Evolutionary conservation across 2,113 vertebrate species (phyloP), one percentile per base, ranked within the genome.

Genomic region (Myodes glareolus): DNA sequence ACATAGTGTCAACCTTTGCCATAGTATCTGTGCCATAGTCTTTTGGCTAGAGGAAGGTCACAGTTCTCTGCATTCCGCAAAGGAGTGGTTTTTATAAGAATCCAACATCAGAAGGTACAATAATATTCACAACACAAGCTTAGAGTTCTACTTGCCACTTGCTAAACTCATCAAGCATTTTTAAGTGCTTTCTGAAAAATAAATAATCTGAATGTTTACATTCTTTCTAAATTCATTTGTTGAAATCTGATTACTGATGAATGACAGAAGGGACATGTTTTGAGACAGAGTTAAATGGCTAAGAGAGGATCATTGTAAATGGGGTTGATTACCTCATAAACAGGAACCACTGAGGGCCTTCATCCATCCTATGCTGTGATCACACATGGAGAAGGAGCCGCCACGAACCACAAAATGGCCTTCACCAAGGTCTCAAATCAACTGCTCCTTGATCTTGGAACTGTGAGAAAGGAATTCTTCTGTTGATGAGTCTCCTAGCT

Each of bases 101-200:
- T 78, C 47, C 47, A 58, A 39, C 16, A 91, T 10, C 10, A 88
- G 8, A n/a, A 0, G 2, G 0, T 88, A 0, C 19, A 14, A 61
- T 47, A 16, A 72, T 42, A 45, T 67, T 13, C 5, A 23, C 8
- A 14, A 8, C 1, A 4, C 47, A 29, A 3, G 67, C 33, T 61
- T 61, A 90, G 80, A 75, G 72, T 77, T 94, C 85, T 90, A 36
- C 10, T 7, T 81, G 31, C 13, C 4, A 72, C 8, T 96, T 77
- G 27, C 21, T 77, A 81, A 86, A 67, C 19, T 70, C 29, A 45
- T 45, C 25, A 87, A n/a, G 8, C 0, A 52, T n/a, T 80, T 58
- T 65, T 88, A 78, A 93, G 9, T 68, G 14, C 31, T 33, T 88
- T 68, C 84, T 94, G 16, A 70, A 93, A 90, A 95, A 50, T 61